These are phyloP conservation scores for Larimichthys polyactis DNA, from an alignment of 2,113 vertebrate species.

Conservation along the genomic window DNA sequence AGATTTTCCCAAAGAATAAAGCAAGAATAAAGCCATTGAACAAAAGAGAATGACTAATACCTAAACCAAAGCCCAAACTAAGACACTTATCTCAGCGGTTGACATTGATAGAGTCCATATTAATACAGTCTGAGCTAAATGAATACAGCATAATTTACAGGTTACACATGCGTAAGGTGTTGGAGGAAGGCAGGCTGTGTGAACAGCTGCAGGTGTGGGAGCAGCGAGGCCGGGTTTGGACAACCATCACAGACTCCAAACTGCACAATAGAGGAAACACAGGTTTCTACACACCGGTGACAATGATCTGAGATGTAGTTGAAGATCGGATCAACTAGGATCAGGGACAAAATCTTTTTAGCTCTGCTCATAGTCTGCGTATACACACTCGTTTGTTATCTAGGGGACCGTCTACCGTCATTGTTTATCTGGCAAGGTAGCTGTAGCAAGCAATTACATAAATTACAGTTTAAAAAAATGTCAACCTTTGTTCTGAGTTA, in stretches of 20 bases:
- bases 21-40: constrained; percentile 66
- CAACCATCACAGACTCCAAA: constrained; percentile 57
- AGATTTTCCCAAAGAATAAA: constrained; percentile 74
- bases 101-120: constrained; percentile 66
- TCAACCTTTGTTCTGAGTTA: constrained; percentile 82
- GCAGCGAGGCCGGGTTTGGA: constrained; percentile 50
- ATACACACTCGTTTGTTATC: constrained; percentile 39
- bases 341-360: constrained; percentile 38
- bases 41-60: constrained; percentile 72
- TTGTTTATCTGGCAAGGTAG: constrained; percentile 62
- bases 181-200: constrained; percentile 62
- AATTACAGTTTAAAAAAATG: constrained; percentile 74
- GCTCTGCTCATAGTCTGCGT: constrained; percentile 14
- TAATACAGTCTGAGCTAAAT: constrained; percentile 59
- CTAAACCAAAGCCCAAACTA: constrained; percentile 66
- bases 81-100: constrained; percentile 68
- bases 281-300: constrained; percentile 42
- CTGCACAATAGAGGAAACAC: constrained; percentile 46
- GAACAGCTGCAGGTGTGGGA: constrained; percentile 76
- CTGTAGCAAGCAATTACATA: constrained; percentile 67
- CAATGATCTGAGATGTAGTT: constrained; percentile 55
- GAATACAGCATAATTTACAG: constrained; percentile 73
- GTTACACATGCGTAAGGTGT: constrained; percentile 56
- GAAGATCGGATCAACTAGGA: constrained; percentile 45
- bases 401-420: constrained; percentile 14